Conservation (phyloP, 2,888 invertebrate genomes). For the Pristionchus maxplancki region DNA sequence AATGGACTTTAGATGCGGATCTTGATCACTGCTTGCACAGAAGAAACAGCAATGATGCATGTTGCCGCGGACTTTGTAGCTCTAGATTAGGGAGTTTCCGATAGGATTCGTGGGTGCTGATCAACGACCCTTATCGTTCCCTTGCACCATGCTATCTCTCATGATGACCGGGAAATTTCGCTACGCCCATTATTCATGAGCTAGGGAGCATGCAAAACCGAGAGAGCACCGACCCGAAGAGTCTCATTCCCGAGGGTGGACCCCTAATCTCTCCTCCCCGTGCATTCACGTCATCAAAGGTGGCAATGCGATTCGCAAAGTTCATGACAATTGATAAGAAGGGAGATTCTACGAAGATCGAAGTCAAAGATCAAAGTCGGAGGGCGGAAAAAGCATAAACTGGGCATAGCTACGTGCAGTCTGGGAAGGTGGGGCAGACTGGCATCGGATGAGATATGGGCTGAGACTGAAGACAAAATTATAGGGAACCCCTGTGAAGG, state of each 20-base stretch:
- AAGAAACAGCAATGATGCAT: too few species aligned
- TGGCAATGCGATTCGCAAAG: background rate
- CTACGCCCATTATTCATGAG: too few species aligned
- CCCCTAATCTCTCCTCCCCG: slow-evolving; percentile 20
- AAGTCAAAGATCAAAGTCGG: slow-evolving; percentile 28
- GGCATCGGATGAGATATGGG: background rate
- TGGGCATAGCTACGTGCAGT: background rate
- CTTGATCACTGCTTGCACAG: too few species aligned
- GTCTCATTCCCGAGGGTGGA: too few species aligned
- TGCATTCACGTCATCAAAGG: background rate
- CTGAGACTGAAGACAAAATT: background rate
- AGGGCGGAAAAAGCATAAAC: background rate
- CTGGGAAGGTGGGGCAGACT: background rate
- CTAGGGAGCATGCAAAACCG: too few species aligned
- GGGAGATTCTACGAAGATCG: background rate
- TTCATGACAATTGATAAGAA: background rate
- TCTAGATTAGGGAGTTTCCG: too few species aligned
- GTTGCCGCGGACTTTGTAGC: too few species aligned
- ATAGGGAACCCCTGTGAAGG: too few species aligned
- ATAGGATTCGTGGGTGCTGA: too few species aligned
- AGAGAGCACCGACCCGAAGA: too few species aligned
- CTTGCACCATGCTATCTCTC: background rate
- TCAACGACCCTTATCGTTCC: background rate
- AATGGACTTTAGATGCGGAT: too few species aligned
- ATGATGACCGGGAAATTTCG: background rate